Base-by-base conservation (phyloP, 2,797 vertebrate species). In the Chelmon rostratus region DNA sequence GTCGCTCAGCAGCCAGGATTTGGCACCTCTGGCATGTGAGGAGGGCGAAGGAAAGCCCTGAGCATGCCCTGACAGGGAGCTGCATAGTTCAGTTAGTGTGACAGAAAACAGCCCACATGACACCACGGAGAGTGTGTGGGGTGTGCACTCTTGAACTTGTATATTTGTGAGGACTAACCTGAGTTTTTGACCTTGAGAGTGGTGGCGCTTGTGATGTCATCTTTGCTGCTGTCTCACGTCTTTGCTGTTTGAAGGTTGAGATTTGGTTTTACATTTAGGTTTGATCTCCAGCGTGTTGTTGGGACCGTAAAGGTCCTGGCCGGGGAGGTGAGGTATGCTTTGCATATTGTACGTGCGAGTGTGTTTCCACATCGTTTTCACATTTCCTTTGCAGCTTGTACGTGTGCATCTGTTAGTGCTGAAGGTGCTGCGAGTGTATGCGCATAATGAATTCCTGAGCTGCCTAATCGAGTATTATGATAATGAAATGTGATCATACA, bases 401-500 rank as follows among this genome's bases (percentile, higher is more conserved):
- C 13, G 3, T 59, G 70, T 73, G 61, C 50, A 46, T 65, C 46
- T 46, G 42, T 77, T 56, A 53, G 12, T 19, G 42, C 52, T 44
- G 49, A 33, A 12, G 18, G 9, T 65, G 47, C 57, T 64, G 63
- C 5, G 19, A 58, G 25, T 64, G 69, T 82, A 80, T 74, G 53
- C 57, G 64, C 21, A 56, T 56, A 19, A 76, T 72, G 83, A 85
- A 89, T 93, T 93, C 89, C 89, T 88, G 72, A 79, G 79, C 86
- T 68, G 69, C 56, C 73, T 76, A 81, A 86, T 92, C 56, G 18
- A 65, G 66, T 89, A 70, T 90, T 91, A 86, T 89, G 58, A 84
- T 86, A 90, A 83, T 91, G 89, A 92, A 94, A 93, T 68, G 8
- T 76, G 87, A 94, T 90, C 81, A 59, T 79, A 78, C 79, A 79